Evolutionary conservation across 2,888 invertebrate genomes (phyloP).

Genomic region (Sphaerophoria rueppellii): DNA sequence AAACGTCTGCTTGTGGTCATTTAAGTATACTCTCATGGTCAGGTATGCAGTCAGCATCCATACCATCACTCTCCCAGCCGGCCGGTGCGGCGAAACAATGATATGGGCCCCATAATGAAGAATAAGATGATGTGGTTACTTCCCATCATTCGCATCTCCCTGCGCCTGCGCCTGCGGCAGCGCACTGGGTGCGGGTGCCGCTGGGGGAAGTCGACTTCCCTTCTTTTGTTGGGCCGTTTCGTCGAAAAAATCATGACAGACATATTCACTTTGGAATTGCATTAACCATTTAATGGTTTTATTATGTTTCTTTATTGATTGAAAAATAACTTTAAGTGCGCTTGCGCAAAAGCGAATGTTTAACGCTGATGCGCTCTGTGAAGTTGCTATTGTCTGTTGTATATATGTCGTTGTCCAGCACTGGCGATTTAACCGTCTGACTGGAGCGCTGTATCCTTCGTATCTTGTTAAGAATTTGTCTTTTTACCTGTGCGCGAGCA

Average conservation of each 20-base stretch:
- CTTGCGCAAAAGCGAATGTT: constrained; percentile 70
- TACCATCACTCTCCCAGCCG: constrained; percentile 31
- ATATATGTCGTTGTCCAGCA: constrained; percentile 4
- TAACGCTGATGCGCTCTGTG: constrained; percentile 39
- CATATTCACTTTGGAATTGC: constrained; percentile 75
- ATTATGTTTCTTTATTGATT: constrained; percentile 74
- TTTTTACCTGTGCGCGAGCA: constrained; percentile 45
- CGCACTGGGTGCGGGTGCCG: constrained; percentile 49
- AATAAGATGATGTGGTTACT: constrained; percentile 37
- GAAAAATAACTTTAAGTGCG: constrained; percentile 74
- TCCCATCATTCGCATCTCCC: constrained; percentile 12
- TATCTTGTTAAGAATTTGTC: constrained; percentile 63
- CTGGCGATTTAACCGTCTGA: constrained; percentile 1
- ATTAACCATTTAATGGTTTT: constrained; percentile 76
- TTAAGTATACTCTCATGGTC: constrained; percentile 12
- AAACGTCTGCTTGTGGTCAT: constrained; percentile 44
- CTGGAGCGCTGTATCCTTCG: constrained; percentile 43
- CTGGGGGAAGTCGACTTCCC: constrained; percentile 43
- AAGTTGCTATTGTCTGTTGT: constrained; percentile 49
- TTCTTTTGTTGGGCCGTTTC: constrained; percentile 69
- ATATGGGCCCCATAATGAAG: constrained; percentile 36
- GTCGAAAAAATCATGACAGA: constrained; percentile 72
- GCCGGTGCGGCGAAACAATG: constrained; percentile 17
- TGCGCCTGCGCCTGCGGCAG: constrained; percentile 50
- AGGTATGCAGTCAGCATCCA: constrained; percentile 2